These are phyloP conservation scores for Bufotes viridis DNA, from an alignment of 2,797 vertebrate genomes.

Conservation along the genomic window DNA sequence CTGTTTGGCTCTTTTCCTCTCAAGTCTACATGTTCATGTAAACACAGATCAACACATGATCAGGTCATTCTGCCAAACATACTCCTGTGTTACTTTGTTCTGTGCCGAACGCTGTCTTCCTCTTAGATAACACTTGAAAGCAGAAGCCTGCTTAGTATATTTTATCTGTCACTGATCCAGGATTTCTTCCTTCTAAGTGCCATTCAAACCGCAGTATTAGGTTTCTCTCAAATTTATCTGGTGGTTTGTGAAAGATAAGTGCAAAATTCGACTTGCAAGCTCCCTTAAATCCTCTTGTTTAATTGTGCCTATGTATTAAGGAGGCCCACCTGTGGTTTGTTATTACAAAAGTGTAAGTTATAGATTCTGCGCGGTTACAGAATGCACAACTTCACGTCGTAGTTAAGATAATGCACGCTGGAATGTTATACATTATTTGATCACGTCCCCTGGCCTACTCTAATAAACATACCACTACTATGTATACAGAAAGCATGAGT, in stretches of 20 bases:
- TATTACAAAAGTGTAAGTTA: slow-evolving; percentile 58
- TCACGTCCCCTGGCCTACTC: slow-evolving; percentile 70
- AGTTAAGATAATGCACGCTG: slow-evolving; percentile 64
- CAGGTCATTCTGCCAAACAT: slow-evolving; percentile 46
- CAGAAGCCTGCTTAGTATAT: slow-evolving; percentile 60
- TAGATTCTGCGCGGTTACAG: slow-evolving; percentile 41
- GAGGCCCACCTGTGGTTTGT: slow-evolving; percentile 64
- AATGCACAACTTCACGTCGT: slow-evolving; percentile 36
- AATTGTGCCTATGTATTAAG: slow-evolving; percentile 44
- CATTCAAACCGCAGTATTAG: slow-evolving; percentile 29
- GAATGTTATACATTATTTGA: slow-evolving; percentile 76
- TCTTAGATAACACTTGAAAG: slow-evolving; percentile 67
- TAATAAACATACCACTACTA: slow-evolving; percentile 73
- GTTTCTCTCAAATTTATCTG: slow-evolving; percentile 54
- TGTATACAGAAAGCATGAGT: slow-evolving; percentile 75
- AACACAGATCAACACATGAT: slow-evolving; percentile 57
- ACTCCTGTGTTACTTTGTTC: slow-evolving; percentile 58
- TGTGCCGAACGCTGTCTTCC: slow-evolving; percentile 51
- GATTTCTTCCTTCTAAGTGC: slow-evolving; percentile 44
- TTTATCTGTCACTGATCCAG: slow-evolving; percentile 60
- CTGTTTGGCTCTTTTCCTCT: slow-evolving; percentile 38
- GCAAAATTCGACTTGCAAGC: slow-evolving; percentile 48
- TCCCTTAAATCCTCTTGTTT: slow-evolving; percentile 62
- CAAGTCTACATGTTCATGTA: slow-evolving; percentile 40
- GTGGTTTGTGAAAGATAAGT: slow-evolving; percentile 56